Evolutionary conservation across 1,140 invertebrate species (phyloP), one percentile per base, ranked within the genome.

Genomic region (Homarus americanus): DNA sequence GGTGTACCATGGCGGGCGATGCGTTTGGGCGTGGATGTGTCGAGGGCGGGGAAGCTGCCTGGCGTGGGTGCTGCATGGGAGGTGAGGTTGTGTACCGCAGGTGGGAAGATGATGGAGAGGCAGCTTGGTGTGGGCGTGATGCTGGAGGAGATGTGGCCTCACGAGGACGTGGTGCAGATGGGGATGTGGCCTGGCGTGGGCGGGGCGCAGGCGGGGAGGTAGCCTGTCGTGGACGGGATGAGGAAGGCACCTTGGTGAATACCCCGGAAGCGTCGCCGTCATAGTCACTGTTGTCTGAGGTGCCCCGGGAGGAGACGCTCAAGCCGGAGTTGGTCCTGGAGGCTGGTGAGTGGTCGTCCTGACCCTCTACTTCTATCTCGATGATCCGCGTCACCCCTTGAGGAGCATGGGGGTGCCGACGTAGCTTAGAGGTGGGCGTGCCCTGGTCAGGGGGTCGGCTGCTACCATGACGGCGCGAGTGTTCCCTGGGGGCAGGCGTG

Each of bases 251-350:
- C 76, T 87, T 87, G 32, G 3, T 32, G 72, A 66, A 87, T 1
- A n/a, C 36, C 20, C 34, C 78, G 44, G 10, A 20, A 3, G 28
- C 72, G 28, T 87, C 84, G 1, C 72, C 34, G 32, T 87, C 84
- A 17, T 76, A 53, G 17, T 87, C 85, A 36, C 76, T 87, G 38
- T 66, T 76, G 85, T 87, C 75, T 0, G 85, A 66, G 17, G 85
- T 79, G n/a, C 79, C 44, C 24, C 84, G 72, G 40, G 84, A 87
- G 41, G 84, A 87, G 28, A 38, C 44, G 17, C 84, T 87, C 12
- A 87, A 32, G 49, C 44, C 84, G 7, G 84, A 87, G 73, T 78
- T 73, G 32, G 84, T 58, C 36, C 85, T 49, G 32, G 85, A 87
- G n/a, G 75, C 73, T n/a, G 85, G 53, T 10, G 36, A 34, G 53